A percentile compares a stretch with the other conserved stretches of the same genome.
Evolutionary conservation across 30 jellyfish, hydroid and myxozoan species (phyloP).

Genomic region (Aurelia sp.): DNA sequence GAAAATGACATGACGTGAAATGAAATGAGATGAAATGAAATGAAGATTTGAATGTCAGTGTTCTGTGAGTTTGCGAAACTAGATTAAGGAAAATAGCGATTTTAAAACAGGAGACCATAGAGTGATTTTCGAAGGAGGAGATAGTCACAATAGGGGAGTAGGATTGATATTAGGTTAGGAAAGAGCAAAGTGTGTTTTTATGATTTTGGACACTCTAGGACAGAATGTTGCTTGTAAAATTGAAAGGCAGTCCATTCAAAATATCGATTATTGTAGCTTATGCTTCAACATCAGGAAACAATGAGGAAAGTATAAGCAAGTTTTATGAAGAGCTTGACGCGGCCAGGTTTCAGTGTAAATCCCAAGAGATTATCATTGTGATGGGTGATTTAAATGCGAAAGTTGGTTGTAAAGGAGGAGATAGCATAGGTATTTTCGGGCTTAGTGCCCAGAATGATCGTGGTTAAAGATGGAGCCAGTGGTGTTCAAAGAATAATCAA

Average conservation of each 20-base stretch:
- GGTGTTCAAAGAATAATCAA: not conserved
- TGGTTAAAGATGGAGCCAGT: not conserved
- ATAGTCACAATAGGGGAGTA: too few relatives aligned
- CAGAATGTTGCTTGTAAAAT: too few relatives aligned
- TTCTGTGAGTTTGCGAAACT: too few relatives aligned
- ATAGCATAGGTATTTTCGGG: not conserved
- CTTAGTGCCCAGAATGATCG: not conserved
- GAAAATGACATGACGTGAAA: too few relatives aligned
- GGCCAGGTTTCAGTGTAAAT: not conserved
- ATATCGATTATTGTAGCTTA: not conserved
- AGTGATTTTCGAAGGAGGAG: too few relatives aligned
- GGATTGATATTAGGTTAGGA: too few relatives aligned
- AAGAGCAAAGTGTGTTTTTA: too few relatives aligned
- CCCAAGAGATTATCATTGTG: not conserved
- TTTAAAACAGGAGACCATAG: too few relatives aligned
- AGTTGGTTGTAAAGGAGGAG: not conserved
- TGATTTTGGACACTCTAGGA: too few relatives aligned
- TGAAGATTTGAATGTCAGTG: too few relatives aligned
- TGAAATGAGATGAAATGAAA: too few relatives aligned
- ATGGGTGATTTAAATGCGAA: constrained; percentile 7
- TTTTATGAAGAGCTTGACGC: not conserved
- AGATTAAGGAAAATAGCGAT: too few relatives aligned
- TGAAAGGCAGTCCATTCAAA: not conserved
- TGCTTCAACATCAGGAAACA: not conserved
- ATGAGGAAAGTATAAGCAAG: not conserved